Percentiles rank a stretch among this genome's conserved stretches.
These are phyloP conservation scores for Dascyllus trimaculatus DNA, from an alignment of 2,113 vertebrate genomes.

Conservation along the genomic window DNA sequence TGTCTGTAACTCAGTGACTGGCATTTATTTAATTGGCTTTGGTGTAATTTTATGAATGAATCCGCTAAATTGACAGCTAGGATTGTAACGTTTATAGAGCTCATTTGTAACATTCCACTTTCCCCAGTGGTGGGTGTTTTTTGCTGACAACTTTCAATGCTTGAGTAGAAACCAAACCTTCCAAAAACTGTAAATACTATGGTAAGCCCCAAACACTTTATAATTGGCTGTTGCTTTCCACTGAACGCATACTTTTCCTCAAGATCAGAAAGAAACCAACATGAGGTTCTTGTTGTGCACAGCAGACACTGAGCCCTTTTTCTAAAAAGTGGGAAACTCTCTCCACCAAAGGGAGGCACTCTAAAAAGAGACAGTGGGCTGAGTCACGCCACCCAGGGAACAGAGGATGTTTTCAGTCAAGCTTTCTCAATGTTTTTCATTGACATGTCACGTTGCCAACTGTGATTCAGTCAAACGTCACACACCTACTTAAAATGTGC, in stretches of 20 bases:
- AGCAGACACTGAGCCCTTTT: conserved; percentile 55
- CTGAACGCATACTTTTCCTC: conserved; percentile 31
- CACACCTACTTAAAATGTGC: conserved; percentile 63
- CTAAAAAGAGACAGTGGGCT: conserved; percentile 40
- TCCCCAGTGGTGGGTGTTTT: conserved; percentile 31
- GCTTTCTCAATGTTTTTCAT: conserved; percentile 50
- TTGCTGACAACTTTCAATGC: conserved; percentile 42
- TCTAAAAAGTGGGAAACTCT: conserved; percentile 47
- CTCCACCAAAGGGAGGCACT: conserved; percentile 35
- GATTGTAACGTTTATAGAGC: conserved; percentile 44
- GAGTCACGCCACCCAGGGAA: conserved; percentile 45
- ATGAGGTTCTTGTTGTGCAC: conserved; percentile 38
- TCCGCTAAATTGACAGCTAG: conserved; percentile 28
- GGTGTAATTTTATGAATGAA: conserved; percentile 49
- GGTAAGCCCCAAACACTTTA: conserved; percentile 51
- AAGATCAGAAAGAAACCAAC: conserved; percentile 41
- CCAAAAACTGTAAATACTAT: conserved; percentile 40
- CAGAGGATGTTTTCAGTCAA: conserved; percentile 59
- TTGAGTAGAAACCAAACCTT: conserved; percentile 56
- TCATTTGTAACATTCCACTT: conserved; percentile 54
- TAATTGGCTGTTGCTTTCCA: conserved; percentile 52
- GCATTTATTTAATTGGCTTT: conserved; percentile 60
- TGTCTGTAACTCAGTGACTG: conserved; percentile 33
- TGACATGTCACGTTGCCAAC: conserved; percentile 49
- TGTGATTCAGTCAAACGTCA: conserved; percentile 61